A percentile compares a stretch with the other conserved stretches of the same genome.
Conservation (phyloP, 2,797 vertebrate species). For the Gallinago nigripennis region DNA sequence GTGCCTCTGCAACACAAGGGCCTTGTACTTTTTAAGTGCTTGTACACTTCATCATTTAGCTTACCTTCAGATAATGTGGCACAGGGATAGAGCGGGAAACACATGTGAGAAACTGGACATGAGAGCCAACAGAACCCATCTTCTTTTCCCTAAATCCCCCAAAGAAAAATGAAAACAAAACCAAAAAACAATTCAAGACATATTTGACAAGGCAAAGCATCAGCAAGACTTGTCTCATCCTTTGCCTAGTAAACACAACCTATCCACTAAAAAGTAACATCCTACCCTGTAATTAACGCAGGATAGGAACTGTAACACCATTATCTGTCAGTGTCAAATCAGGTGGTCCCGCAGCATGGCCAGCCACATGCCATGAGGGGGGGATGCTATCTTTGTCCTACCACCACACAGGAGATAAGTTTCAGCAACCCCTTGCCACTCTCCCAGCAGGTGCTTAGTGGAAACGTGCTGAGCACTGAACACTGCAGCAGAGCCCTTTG, state of each 20-base stretch:
- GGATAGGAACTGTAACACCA: background rate
- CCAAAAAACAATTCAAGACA: background rate
- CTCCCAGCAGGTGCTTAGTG: background rate
- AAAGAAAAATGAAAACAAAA: background rate
- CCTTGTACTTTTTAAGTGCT: background rate
- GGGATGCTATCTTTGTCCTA: fast-evolving
- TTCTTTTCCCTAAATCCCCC: background rate
- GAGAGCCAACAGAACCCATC: background rate
- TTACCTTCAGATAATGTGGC: background rate
- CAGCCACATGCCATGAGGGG: background rate
- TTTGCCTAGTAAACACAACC: background rate
- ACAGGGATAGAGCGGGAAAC: background rate
- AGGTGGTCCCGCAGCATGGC: background rate
- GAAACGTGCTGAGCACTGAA: background rate
- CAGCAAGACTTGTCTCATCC: background rate
- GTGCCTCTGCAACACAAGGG: background rate
- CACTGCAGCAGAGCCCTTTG: background rate
- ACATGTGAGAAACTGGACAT: background rate
- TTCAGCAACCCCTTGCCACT: background rate
- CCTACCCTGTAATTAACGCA: background rate
- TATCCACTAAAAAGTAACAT: background rate
- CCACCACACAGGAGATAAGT: too few relatives aligned
- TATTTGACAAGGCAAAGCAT: background rate
- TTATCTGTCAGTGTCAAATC: background rate
- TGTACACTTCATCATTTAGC: too few relatives aligned